Percentiles rank a stretch among this genome's conserved stretches.
phyloP scores from a whole-genome alignment of 2,888 invertebrate species.

The Apoda limacodes region DNA sequence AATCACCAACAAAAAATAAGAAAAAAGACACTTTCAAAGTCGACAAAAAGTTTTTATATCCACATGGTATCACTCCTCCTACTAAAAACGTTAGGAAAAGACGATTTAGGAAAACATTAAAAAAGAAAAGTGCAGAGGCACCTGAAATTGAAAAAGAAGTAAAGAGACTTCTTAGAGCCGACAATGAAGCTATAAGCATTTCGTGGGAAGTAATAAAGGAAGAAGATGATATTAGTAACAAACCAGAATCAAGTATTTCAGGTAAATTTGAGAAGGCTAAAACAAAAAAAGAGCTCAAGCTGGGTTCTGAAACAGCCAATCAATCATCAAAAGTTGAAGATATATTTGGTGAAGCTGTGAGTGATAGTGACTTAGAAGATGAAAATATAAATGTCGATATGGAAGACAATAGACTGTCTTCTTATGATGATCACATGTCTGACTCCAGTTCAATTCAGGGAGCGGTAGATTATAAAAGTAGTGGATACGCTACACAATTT shows the following conservation, averaged over 20 bases:
- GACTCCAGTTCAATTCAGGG: slow-evolving; percentile 51
- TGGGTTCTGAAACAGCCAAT: slow-evolving; percentile 12
- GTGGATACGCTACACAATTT: slow-evolving; percentile 26
- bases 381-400: slow-evolving; percentile 80
- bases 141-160: slow-evolving; percentile 97
- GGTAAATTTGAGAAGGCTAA: slow-evolving; percentile 21
- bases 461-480: slow-evolving; percentile 19
- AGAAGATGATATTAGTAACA: slow-evolving; percentile 74
- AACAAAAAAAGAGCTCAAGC: slow-evolving; percentile 21
- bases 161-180: slow-evolving; percentile 84
- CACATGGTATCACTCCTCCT: slow-evolving; percentile 93
- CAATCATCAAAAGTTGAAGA: slow-evolving; percentile 50
- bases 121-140: slow-evolving; percentile 93
- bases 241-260: slow-evolving; percentile 25
- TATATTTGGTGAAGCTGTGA: slow-evolving; percentile 89
- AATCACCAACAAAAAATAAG: slow-evolving; percentile 77
- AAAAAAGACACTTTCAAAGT: slow-evolving; percentile 80
- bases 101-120: slow-evolving; percentile 89
- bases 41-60: slow-evolving; percentile 89
- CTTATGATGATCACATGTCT: slow-evolving; percentile 77
- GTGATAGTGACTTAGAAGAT: slow-evolving; percentile 82
- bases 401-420: slow-evolving; percentile 79
- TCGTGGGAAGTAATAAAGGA: slow-evolving; percentile 88
- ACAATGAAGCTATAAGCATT: slow-evolving; percentile 87
- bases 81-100: slow-evolving; percentile 90